Conservation (phyloP, 2,113 vertebrate genomes). For the Scalopus aquaticus region DNA sequence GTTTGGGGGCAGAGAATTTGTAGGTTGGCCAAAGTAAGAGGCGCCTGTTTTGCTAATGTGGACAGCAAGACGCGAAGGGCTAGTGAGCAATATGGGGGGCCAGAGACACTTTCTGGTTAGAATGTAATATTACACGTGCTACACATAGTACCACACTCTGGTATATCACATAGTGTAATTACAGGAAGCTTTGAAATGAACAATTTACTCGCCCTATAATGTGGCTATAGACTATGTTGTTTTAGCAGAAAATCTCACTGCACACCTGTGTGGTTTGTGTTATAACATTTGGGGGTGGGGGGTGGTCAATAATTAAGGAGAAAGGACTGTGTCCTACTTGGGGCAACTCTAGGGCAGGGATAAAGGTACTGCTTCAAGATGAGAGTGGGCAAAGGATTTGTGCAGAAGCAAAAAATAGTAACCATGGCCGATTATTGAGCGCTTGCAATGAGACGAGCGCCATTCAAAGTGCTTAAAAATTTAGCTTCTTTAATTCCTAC, state of each 20-base stretch:
- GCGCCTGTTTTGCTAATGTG: neutral
- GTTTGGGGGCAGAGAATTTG: neutral
- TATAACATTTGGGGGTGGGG: neutral
- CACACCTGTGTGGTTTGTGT: neutral
- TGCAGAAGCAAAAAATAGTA: neutral
- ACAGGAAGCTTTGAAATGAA: neutral
- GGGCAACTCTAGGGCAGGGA: neutral
- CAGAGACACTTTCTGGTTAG: neutral
- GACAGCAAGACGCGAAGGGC: neutral
- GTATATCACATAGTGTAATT: fast-evolving
- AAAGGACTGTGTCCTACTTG: neutral
- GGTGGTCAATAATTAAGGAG: neutral
- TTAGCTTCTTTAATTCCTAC: neutral
- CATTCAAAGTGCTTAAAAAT: neutral
- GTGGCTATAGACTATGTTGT: neutral
- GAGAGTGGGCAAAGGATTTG: neutral
- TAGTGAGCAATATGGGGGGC: fast-evolving
- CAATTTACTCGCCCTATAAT: no score
- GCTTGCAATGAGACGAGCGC: neutral
- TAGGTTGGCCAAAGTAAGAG: neutral
- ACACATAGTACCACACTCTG: fast-evolving
- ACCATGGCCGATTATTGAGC: fast-evolving
- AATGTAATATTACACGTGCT: no score
- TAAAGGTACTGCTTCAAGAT: neutral
- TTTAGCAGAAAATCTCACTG: neutral